Evolutionary conservation across 92 coral and sea anemone species (phyloP), one percentile per base, ranked within the genome.

Genomic region (Scolanthus callimorphus): DNA sequence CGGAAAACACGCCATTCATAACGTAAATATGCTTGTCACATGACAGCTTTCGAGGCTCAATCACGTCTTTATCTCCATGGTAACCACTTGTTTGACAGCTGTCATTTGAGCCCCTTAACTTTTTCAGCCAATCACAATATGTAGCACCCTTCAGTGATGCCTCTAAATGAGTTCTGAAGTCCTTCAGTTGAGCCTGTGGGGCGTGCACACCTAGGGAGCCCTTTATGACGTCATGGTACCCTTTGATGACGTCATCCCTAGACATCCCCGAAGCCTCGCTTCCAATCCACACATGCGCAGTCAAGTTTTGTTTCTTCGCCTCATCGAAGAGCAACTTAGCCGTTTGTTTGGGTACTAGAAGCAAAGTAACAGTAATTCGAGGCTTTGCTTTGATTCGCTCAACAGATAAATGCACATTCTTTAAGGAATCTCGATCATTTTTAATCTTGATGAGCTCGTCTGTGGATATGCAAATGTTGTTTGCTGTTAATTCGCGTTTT

Each of bases 231-330:
- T 78, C 82, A 31, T 46, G 39, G 25, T 80, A 70, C 2, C 38
- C 48, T 12, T 21, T 56, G 3, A 48, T 60, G 15, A 67, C 53
- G 84, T 70, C 68, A 8, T 55, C 64, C n/a, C n/a, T n/a, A n/a
- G n/a, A n/a, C n/a, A n/a, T n/a, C n/a, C n/a, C n/a, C n/a, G n/a
- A n/a, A n/a, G n/a, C n/a, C 26, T 81, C 82, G 24, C 54, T 53
- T 28, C 84, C 94, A 61, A 94, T 77, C 96, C 94, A 94, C 57
- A 75, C 68, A 53, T 76, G 82, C 49, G 67, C 79, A 6, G 63
- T 77, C 25, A 94, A 30, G 60, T 78, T 81, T 27, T 66, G 89
- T 49, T 23, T 54, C 60, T 69, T 74, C 9, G 86, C 96, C 41
- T 94, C 96, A 11, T 51, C 27, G 19, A 94, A 54, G 47, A 84